These are phyloP conservation scores for Fundulus diaphanus DNA, from an alignment of 2,797 vertebrate genomes.

Conservation along the genomic window DNA sequence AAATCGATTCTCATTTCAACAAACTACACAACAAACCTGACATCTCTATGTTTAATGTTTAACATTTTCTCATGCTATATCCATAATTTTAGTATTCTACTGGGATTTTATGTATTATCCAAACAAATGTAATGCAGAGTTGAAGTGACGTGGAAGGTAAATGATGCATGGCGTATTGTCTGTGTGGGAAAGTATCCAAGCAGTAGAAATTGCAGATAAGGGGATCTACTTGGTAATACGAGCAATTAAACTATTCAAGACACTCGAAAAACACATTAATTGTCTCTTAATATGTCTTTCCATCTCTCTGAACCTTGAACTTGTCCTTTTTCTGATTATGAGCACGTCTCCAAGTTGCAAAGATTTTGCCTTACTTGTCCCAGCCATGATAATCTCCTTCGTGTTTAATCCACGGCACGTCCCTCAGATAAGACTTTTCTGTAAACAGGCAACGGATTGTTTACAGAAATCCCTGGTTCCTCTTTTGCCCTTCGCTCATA, in stretches of 20 bases:
- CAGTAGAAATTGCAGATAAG: background rate
- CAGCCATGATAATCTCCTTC: background rate
- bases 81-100: background rate
- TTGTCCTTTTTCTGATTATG: background rate
- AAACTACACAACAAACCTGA: too few species aligned
- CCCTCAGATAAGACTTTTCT: constrained; percentile 37
- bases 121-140: background rate
- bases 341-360: background rate
- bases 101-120: background rate
- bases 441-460: constrained; percentile 57
- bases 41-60: background rate
- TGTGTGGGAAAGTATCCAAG: background rate
- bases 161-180: background rate
- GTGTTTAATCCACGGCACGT: constrained; percentile 38
- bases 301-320: background rate
- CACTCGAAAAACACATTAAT: background rate
- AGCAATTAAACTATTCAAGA: too few species aligned
- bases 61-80: background rate
- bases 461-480: constrained; percentile 29
- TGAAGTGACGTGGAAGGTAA: background rate
- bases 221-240: too few species aligned
- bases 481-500: constrained; percentile 32
- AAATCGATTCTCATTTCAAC: too few species aligned
- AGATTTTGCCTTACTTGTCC: constrained; percentile 5
- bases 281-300: background rate